phyloP scores from a whole-genome alignment of 2,113 vertebrate species.

The Ctenomys sociabilis region DNA sequence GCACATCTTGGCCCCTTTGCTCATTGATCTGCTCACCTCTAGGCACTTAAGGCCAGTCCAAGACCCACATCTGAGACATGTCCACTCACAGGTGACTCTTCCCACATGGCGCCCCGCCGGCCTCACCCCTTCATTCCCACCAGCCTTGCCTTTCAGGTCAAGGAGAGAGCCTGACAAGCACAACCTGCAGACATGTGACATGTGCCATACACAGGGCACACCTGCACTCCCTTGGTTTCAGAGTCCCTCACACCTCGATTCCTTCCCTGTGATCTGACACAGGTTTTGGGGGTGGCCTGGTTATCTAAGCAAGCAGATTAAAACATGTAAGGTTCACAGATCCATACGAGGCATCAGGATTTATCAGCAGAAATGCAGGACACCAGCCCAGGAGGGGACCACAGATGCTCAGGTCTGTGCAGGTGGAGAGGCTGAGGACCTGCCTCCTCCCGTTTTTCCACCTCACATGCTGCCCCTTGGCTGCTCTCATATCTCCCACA shows the following conservation, averaged over 20 bases:
- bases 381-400: background rate
- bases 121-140: background rate
- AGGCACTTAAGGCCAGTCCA: background rate
- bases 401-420: rapidly evolving
- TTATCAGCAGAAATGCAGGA: too few species aligned
- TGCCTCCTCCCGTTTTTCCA: background rate
- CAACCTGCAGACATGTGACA: background rate
- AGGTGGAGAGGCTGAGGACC: rapidly evolving
- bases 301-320: background rate
- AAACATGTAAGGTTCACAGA: background rate
- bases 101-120: background rate
- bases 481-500: background rate
- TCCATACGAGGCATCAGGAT: rapidly evolving
- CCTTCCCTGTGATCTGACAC: background rate
- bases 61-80: background rate
- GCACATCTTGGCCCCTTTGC: background rate
- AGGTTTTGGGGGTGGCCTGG: background rate
- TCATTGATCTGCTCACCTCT: background rate
- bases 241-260: background rate
- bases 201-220: background rate
- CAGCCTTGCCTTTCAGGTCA: background rate
- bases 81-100: rapidly evolving
- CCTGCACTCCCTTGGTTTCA: background rate
- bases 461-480: rapidly evolving
- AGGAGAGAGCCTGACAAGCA: too few species aligned